Conservation (phyloP, 2,797 vertebrate genomes). For the Capromys pilorides region DNA sequence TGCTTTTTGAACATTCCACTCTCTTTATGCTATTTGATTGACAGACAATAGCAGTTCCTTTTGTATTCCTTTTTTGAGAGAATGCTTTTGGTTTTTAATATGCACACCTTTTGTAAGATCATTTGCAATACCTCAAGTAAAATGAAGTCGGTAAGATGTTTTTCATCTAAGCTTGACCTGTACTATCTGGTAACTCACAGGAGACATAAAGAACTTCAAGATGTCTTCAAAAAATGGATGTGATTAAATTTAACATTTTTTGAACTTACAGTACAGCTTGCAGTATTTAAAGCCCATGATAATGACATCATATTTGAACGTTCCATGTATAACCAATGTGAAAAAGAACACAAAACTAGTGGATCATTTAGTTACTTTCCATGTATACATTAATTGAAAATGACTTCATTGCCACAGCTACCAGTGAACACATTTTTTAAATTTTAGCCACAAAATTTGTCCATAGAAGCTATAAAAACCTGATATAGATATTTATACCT, state of each 20-base stretch:
- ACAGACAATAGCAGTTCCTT: not conserved
- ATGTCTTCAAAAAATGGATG: not conserved
- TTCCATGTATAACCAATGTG: not conserved
- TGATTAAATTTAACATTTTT: not conserved
- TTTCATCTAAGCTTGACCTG: not conserved
- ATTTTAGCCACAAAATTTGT: not conserved
- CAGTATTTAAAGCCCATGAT: not conserved
- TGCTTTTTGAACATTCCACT: not conserved
- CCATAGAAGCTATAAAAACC: not conserved
- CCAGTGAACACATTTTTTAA: not conserved
- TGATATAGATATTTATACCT: not conserved
- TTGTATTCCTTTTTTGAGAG: not conserved
- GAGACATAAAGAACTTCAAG: accelerated
- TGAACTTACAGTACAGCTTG: not conserved
- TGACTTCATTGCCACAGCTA: not conserved
- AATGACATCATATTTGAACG: not conserved
- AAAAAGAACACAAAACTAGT: not conserved
- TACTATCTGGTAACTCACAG: not conserved
- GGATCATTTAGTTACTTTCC: accelerated
- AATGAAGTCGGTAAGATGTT: not conserved
- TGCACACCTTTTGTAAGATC: not conserved
- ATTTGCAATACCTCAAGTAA: not conserved
- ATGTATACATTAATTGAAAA: not conserved
- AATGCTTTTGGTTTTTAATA: not conserved
- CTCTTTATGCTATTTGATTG: not conserved